Evolutionary conservation across 2,113 vertebrate species (phyloP), one percentile per base, ranked within the genome.

Genomic region (Peromyscus maniculatus): DNA sequence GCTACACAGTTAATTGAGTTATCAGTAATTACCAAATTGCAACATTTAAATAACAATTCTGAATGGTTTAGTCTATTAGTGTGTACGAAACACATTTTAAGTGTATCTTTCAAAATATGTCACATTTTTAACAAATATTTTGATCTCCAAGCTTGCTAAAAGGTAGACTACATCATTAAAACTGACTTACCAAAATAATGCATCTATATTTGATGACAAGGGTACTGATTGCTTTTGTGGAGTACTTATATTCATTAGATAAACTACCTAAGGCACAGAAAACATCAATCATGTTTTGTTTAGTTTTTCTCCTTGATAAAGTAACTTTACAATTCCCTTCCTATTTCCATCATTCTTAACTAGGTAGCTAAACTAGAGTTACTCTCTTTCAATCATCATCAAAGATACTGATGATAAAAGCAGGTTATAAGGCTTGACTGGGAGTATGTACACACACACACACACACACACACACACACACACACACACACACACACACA

Each of bases 91-190:
- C 57, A 59, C 67, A 92, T 71, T 55, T 64, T 66, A 71, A 84
- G 71, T 67, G 28, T 49, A 69, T 10, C 67, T 91, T 96, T 82
- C 72, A 91, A 94, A 86, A 66, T 43, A 67, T 13, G 46, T 36
- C 69, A n/a, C 15, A 31, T 55, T 83, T 94, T 94, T 10, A 89
- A 62, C 55, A 89, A 93, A 84, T 49, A 94, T 11, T 46, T 82
- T 49, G 59, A n/a, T 62, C 24, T 36, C 39, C 15, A 57, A 62
- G 88, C 49, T 95, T 94, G 93, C 28, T 91, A 92, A 91, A 67
- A 95, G 24, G 57, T 52, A 79, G 66, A 43, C 16, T n/a, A 13
- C 17, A n/a, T 62, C n/a, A 43, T 92, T 62, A 92, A 82, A 36
- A 89, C 52, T 31, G 19, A 91, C 39, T 96, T 75, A 92, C 21